Evolutionary conservation across 2,888 invertebrate genomes (phyloP).

Genomic region (Diaperis boleti): DNA sequence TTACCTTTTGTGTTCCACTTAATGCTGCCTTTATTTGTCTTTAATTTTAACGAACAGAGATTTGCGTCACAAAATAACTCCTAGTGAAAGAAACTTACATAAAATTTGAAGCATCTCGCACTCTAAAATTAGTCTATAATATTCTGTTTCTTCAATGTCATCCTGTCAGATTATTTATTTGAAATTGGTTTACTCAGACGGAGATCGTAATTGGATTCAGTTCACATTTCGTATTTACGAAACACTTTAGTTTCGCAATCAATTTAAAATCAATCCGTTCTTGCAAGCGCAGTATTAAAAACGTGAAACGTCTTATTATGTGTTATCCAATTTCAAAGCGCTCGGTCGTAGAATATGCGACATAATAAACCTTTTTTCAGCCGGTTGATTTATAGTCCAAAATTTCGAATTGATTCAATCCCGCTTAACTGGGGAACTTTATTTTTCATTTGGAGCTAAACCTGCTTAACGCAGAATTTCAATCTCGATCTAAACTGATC

Average conservation of each 20-base stretch:
- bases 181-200: constrained; percentile 25
- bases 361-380: constrained; percentile 6
- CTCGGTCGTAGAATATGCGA: constrained; percentile 14
- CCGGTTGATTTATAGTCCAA: constrained; percentile 9
- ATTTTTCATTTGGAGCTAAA: constrained; percentile 12
- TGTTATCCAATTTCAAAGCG: constrained; percentile 22
- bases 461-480: constrained; percentile 2
- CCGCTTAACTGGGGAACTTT: neutral
- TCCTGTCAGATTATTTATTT: constrained; percentile 19
- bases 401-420: constrained; percentile 12
- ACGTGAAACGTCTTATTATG: constrained; percentile 31
- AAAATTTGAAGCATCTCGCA: neutral
- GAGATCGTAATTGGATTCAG: constrained; percentile 35
- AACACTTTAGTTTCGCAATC: constrained; percentile 39
- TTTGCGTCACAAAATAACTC: too few species aligned
- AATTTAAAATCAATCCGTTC: constrained; percentile 32
- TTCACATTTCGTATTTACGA: constrained; percentile 36
- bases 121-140: neutral
- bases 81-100: constrained; percentile 1
- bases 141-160: neutral
- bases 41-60: too few species aligned
- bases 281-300: constrained; percentile 9
- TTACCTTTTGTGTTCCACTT: too few species aligned
- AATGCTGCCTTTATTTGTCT: too few species aligned
- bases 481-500: neutral